Percentiles rank a stretch among this genome's conserved stretches.
These are phyloP conservation scores for Artibeus jamaicensis DNA, from an alignment of 2,797 vertebrate genomes.

Conservation along the genomic window DNA sequence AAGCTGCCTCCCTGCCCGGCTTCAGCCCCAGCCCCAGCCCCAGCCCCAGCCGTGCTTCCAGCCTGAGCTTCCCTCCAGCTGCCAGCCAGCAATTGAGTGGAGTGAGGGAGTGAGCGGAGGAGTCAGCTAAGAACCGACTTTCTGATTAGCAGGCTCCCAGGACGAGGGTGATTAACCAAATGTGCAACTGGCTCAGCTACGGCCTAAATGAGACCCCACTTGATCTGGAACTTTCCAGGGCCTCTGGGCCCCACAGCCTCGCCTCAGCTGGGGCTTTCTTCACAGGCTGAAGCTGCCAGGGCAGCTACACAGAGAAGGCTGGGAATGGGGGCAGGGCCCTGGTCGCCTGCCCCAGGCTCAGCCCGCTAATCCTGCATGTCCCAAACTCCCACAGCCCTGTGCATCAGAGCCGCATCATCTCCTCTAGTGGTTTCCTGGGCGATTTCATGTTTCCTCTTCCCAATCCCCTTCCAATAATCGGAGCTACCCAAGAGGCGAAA, in stretches of 20 bases:
- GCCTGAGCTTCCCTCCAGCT: not conserved
- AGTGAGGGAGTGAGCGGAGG: not conserved
- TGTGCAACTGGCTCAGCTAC: constrained; percentile 33
- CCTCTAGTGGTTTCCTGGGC: not conserved
- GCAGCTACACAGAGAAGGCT: not conserved
- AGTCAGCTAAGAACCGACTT: not conserved
- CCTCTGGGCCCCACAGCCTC: constrained; percentile 21
- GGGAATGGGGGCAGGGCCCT: not conserved
- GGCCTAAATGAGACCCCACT: constrained; percentile 70
- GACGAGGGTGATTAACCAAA: constrained; percentile 28
- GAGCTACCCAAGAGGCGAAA: not conserved
- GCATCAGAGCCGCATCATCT: not conserved
- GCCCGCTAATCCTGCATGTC: not conserved
- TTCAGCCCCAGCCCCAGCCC: not conserved
- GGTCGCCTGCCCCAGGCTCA: rapidly evolving
- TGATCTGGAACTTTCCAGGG: constrained; percentile 44
- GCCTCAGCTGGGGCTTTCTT: not conserved
- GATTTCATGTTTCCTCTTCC: not conserved
- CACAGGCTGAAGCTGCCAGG: not conserved
- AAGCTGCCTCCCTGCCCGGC: not conserved
- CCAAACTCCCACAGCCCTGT: not conserved
- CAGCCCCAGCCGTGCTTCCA: not conserved
- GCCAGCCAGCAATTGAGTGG: not conserved
- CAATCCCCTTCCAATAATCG: not conserved
- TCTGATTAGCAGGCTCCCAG: constrained; percentile 55